Evolutionary conservation across 2,888 invertebrate species (phyloP), one percentile per base, ranked within the genome.

Genomic region (Caenorhabditis doughertyi): DNA sequence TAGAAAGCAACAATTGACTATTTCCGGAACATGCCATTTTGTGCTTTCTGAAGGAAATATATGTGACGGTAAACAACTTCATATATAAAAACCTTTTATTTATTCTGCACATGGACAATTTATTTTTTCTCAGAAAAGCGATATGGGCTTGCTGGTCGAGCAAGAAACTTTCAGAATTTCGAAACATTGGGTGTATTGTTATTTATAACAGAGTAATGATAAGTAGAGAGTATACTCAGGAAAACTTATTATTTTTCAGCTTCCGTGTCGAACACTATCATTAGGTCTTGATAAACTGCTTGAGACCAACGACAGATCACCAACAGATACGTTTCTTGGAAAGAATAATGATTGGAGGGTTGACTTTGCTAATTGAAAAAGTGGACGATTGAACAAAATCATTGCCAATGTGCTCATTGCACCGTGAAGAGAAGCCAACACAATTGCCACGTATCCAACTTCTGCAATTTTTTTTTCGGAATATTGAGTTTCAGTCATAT

Each of bases 391-490:
- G 55, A 73, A 80, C n/a, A 74, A 18, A 55, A 80, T 68, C 80
- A 80, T 80, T 1, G 68, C 73, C 25, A 80, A 35, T 1, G 80
- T 80, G 39, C 73, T 68, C 80, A 80, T 80, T 2, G 70, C 80
- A n/a, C 80, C 80, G 58, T 80, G 80, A 18, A 81, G 25, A 16
- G 80, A 73, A 3, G 70, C 80, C 23, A 74, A 25, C 3, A 81
- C 62, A 27, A 81, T 62, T 3, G 80, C 80, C 47, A 68, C 58
- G 58, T 81, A 81, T 13, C 73, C 80, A 13, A 74, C 70, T n/a
- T 56, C 77, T 70, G 55, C 25, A 70, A 39, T 21, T 29, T n/a
- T n/a, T n/a, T n/a, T n/a, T n/a, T 35, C 32, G 7, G 56, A n/a
- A 23, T 8, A 1, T 25, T 16, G 21, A 27, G 13, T 23, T 58